These are phyloP conservation scores for Plodia interpunctella DNA, from an alignment of 1,140 invertebrate genomes.

Conservation along the genomic window DNA sequence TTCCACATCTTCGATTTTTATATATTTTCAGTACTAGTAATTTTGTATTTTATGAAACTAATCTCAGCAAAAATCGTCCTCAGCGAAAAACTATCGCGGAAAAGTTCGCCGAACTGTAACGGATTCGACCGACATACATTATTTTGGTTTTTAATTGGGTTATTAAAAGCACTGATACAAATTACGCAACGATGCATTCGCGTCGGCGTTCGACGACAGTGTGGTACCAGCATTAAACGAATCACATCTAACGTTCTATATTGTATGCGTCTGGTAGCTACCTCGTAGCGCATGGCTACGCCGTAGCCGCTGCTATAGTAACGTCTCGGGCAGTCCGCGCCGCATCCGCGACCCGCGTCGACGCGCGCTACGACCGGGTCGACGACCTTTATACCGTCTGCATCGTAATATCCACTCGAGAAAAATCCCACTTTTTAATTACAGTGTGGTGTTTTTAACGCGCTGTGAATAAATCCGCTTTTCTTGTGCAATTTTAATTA, in stretches of 20 bases:
- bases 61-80: too few relatives aligned
- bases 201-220: too few relatives aligned
- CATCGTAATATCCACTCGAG: slow-evolving; percentile 20
- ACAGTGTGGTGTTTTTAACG: slow-evolving; percentile 34
- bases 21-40: too few relatives aligned
- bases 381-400: slow-evolving; percentile 11
- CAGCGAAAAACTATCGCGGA: too few relatives aligned
- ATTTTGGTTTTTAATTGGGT: too few relatives aligned
- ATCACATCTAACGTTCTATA: slow-evolving; percentile 10
- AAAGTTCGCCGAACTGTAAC: too few relatives aligned
- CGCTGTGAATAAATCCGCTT: background rate
- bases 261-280: slow-evolving; percentile 19
- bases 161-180: too few relatives aligned
- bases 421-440: slow-evolving; percentile 39
- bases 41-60: too few relatives aligned
- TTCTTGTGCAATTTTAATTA: background rate
- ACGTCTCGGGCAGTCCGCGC: slow-evolving; percentile 43
- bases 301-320: slow-evolving; percentile 65
- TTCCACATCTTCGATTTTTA: too few relatives aligned
- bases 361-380: slow-evolving; percentile 30
- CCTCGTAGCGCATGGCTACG: slow-evolving; percentile 20
- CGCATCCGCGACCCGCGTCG: slow-evolving; percentile 44
- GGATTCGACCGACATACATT: too few relatives aligned
- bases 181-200: too few relatives aligned
- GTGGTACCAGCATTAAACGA: too few relatives aligned